These are phyloP conservation scores for Phyllopteryx taeniolatus DNA, from an alignment of 2,113 vertebrate genomes.

Conservation along the genomic window DNA sequence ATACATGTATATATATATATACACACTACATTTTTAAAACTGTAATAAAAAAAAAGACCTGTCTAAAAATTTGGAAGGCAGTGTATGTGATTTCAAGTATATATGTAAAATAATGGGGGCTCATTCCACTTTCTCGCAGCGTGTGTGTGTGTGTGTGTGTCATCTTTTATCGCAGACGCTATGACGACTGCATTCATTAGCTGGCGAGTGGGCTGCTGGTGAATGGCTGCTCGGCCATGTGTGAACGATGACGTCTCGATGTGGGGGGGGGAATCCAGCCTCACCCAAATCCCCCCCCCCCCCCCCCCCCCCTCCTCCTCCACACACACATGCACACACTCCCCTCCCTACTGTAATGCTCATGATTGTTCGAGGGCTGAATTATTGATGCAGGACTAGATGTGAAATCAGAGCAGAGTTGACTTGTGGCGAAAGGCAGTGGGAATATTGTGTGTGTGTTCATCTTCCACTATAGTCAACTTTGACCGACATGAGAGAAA, in stretches of 20 bases:
- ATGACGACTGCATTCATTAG: conserved; percentile 52
- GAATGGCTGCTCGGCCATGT: conserved; percentile 1
- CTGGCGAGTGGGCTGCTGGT: conserved; percentile 26
- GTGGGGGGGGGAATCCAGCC: conserved; percentile 13
- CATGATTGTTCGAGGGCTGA: conserved; percentile 63
- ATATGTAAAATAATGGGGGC: neutral
- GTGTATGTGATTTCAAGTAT: no score
- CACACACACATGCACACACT: conserved; percentile 5
- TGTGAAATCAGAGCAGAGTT: conserved; percentile 63
- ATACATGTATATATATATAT: no score
- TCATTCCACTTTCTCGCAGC: conserved; percentile 14
- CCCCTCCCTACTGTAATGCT: conserved; percentile 28
- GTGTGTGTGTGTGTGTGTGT: neutral
- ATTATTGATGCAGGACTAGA: conserved; percentile 68
- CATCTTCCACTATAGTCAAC: neutral
- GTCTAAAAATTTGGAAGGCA: no score
- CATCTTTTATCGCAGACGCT: neutral
- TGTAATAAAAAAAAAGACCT: no score
- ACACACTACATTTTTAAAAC: no score
- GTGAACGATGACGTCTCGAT: neutral
- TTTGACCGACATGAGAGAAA: conserved; percentile 4
- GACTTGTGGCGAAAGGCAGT: conserved; percentile 6
- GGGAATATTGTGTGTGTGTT: conserved; percentile 3
- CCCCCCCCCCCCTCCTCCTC: conserved; percentile 42
- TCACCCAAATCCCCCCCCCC: conserved; percentile 50